phyloP scores from a whole-genome alignment of 2,888 invertebrate species.

The Drosophila kambysellisi region DNA sequence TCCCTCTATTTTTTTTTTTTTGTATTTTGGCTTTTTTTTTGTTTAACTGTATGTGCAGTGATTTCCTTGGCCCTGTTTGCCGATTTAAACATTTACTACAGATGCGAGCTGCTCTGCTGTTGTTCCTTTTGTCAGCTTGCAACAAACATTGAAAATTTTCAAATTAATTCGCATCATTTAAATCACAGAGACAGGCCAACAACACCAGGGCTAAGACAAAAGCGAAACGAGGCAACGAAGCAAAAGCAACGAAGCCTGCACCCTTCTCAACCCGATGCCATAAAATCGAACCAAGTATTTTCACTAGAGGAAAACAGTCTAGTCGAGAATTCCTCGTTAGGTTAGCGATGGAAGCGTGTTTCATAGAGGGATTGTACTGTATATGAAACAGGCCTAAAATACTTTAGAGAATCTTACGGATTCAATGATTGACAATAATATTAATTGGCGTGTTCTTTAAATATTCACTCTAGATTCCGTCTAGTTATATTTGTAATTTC shows the following conservation, averaged over 20 bases:
- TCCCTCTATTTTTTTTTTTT: neutral
- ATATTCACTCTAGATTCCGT: neutral
- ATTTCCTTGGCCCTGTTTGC: constrained; percentile 52
- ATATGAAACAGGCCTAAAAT: neutral
- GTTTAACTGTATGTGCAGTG: constrained; percentile 58
- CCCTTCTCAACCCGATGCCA: constrained; percentile 13
- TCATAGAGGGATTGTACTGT: neutral
- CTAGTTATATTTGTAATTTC: neutral
- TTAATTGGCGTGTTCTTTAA: neutral
- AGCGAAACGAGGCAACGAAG: constrained; percentile 13
- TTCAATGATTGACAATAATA: neutral
- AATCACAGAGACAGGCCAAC: constrained; percentile 63
- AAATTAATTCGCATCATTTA: constrained; percentile 82
- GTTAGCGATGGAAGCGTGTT: constrained; percentile 39
- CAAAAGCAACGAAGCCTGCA: constrained; percentile 16
- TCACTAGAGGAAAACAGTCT: constrained; percentile 20
- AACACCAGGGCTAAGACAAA: constrained; percentile 12
- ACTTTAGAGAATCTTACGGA: neutral
- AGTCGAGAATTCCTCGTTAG: constrained; percentile 7
- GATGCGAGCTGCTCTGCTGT: constrained; percentile 1
- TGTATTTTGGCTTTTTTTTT: constrained; percentile 69
- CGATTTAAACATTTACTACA: constrained; percentile 31
- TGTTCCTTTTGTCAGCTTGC: constrained; percentile 29
- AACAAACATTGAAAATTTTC: constrained; percentile 49
- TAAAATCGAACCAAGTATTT: constrained; percentile 39